Base-by-base conservation (phyloP, 2,888 invertebrate genomes). In the Mesoligia furuncula region DNA sequence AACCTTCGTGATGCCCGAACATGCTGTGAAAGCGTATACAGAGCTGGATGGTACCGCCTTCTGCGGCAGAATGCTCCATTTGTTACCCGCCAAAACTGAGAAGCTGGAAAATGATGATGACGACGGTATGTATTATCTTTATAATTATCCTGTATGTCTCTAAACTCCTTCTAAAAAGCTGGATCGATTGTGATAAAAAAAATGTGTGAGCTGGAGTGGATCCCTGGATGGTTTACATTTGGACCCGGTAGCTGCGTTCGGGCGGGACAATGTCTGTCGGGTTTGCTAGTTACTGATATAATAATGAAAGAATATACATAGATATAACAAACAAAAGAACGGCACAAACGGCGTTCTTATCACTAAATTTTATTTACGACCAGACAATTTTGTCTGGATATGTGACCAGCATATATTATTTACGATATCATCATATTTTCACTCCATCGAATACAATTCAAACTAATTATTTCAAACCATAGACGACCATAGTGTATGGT, bases 1-100 rank as follows among this genome's bases (percentile, higher is more conserved):
- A 0, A 99, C 99, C 0, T 99, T 98, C 93, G 96, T 99, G 92
- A 98, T 99, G 97, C 99, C 99, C 0, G 99, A 99, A 92, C 98
- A 99, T 94, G 99, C 99, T 0, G 98, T 98, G 0, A 98, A 97
- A 90, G 99, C 99, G 0, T 99, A 98, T 92, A 97, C 98, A 0
- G 98, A 98, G 87, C 96, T 99, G 4, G 99, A 99, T 95, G 99
- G 99, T n/a, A 98, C 98, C 0, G 97, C 98, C 73, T 98, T 99
- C 90, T 98, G 99, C 92, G 99, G 99, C 0, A 97, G 99, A 85
- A 98, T 99, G 98, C 95, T 99, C 77, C 99, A 99, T 95, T 97
- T 99, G 57, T 95, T 99, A 80, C 99, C 99, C 0, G 99, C 98
- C 9, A 98, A 98, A 93, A 96, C 97, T 2, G 98, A 98, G 90